Evolutionary conservation across 2,888 invertebrate species (phyloP).

Genomic region (Cheilosia soror): DNA sequence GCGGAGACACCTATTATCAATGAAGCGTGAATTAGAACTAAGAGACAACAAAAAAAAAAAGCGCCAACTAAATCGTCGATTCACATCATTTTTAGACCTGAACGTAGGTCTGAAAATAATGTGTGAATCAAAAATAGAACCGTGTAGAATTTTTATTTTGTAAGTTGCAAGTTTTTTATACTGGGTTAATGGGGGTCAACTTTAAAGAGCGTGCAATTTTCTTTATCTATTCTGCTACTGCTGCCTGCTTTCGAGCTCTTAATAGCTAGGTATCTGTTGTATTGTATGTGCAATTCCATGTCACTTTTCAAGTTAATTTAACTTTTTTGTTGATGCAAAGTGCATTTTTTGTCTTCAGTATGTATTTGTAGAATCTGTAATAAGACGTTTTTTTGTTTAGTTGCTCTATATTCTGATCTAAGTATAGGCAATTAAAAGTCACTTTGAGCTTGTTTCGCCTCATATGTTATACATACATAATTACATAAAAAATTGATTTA

Average conservation of each 20-base stretch:
- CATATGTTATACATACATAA: too few species aligned
- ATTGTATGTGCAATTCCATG: slow-evolving; percentile 8
- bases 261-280: background rate
- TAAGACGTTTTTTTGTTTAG: background rate
- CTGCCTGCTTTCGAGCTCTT: background rate
- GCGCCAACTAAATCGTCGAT: too few species aligned
- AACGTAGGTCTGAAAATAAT: too few species aligned
- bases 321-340: background rate
- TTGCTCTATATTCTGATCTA: background rate
- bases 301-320: slow-evolving; percentile 26
- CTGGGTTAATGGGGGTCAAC: slow-evolving; percentile 27
- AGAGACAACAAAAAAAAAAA: too few species aligned
- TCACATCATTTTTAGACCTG: background rate
- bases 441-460: background rate
- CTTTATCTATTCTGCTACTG: background rate
- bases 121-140: background rate
- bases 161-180: slow-evolving; percentile 9
- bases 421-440: slow-evolving; percentile 4
- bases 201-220: slow-evolving; percentile 13
- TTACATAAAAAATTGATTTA: too few species aligned
- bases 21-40: too few species aligned
- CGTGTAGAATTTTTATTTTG: background rate
- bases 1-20: too few species aligned
- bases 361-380: background rate
- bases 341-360: background rate